phyloP scores from a whole-genome alignment of 2,113 vertebrate genomes.

The Sarotherodon lohbergeri region DNA sequence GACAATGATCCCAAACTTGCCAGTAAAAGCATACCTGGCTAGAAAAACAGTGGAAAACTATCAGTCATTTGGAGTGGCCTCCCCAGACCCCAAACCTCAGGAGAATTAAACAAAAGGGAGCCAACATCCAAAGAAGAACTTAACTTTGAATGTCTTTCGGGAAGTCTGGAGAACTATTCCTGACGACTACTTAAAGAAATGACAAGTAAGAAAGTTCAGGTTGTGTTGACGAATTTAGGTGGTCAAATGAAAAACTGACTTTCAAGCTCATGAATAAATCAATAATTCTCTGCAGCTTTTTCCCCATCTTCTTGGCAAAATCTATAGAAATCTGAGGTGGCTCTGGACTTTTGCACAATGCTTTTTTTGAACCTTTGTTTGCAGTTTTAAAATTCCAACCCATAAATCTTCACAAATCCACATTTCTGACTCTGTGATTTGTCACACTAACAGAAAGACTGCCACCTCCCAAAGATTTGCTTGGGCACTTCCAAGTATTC shows the following conservation, averaged over 20 bases:
- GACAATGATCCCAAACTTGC: not conserved
- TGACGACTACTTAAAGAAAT: not conserved
- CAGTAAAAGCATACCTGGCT: not conserved
- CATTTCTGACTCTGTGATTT: not conserved
- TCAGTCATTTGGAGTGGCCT: not conserved
- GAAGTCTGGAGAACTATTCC: not conserved
- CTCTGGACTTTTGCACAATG: not conserved
- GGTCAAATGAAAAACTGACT: not conserved
- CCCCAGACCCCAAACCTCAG: not conserved
- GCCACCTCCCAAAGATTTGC: not conserved
- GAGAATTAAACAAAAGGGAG: not conserved
- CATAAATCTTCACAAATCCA: not conserved
- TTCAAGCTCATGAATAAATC: not conserved
- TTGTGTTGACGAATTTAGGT: not conserved
- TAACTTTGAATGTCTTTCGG: not conserved
- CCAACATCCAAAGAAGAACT: not conserved
- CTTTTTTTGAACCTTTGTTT: not conserved
- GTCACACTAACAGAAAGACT: not conserved
- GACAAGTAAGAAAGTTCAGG: not conserved
- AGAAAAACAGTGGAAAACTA: not conserved
- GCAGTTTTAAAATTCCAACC: not conserved
- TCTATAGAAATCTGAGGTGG: not conserved
- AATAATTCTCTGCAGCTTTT: not conserved
- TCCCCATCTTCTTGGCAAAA: not conserved
- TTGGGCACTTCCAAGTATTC: not conserved